Conservation (phyloP, 2,113 vertebrate genomes). For the Nyctereutes procyonoides region DNA sequence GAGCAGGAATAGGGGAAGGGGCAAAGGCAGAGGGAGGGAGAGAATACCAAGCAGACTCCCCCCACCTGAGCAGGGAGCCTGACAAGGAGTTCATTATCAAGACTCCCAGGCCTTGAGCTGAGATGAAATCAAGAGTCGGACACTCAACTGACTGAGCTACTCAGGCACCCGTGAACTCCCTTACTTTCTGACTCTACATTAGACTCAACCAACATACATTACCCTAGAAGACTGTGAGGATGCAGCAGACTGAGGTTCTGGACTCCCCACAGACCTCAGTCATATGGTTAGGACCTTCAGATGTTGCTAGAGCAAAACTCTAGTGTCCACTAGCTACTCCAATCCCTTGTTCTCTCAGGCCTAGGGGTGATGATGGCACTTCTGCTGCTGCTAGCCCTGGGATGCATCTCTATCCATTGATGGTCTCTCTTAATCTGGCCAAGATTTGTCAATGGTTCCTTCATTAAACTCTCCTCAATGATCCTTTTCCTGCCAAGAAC, state of each 20-base stretch:
- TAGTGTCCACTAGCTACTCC: neutral
- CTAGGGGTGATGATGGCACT: neutral
- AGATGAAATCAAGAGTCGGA: neutral
- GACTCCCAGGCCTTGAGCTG: neutral
- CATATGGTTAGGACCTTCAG: neutral
- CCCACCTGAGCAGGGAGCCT: neutral
- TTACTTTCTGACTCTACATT: neutral
- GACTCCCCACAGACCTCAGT: neutral
- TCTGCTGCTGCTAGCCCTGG: neutral
- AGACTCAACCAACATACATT: neutral
- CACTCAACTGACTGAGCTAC: neutral
- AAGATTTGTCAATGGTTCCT: neutral
- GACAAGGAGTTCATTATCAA: neutral
- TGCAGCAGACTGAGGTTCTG: neutral
- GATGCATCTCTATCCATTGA: neutral
- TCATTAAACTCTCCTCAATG: neutral
- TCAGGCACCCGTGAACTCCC: neutral
- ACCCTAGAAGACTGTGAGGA: rapidly evolving
- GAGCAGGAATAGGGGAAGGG: neutral
- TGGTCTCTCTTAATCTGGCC: neutral
- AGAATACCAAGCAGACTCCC: neutral
- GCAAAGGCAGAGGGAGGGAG: neutral
- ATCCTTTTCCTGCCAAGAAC: neutral
- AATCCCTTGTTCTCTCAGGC: neutral
- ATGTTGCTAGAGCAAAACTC: neutral